A percentile compares a stretch with the other conserved stretches of the same genome.
These are phyloP conservation scores for Urocyon cinereoargenteus DNA, from an alignment of 2,797 vertebrate species.

Conservation along the genomic window DNA sequence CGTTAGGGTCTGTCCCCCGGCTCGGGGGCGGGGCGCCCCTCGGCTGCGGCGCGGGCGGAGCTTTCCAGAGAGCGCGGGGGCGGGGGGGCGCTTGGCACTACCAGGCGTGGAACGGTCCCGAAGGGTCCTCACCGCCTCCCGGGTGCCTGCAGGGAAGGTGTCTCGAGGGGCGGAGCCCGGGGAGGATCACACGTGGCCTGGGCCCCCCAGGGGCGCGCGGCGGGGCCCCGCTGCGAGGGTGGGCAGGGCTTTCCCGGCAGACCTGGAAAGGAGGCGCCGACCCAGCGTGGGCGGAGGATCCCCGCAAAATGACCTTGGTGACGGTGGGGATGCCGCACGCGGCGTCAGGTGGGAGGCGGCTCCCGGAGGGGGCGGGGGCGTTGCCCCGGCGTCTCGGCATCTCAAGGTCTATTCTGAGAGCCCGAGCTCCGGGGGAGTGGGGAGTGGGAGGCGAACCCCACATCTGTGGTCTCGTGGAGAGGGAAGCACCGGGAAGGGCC, in stretches of 20 bases:
- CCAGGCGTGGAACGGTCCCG: not conserved
- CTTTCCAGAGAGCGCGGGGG: no score
- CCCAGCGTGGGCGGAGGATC: rapidly evolving
- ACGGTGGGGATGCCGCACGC: not conserved
- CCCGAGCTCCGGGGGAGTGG: not conserved
- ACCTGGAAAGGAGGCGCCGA: not conserved
- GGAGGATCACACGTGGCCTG: no score
- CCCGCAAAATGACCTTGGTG: not conserved
- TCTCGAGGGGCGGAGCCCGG: not conserved
- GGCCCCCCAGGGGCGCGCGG: not conserved
- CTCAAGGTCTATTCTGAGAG: not conserved
- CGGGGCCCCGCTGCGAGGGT: not conserved
- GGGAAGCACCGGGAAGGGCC: not conserved
- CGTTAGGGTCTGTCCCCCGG: not conserved
- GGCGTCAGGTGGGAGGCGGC: not conserved
- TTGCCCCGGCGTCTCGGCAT: not conserved
- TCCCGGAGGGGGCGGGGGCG: no score
- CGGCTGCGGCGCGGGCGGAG: rapidly evolving
- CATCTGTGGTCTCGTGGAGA: not conserved
- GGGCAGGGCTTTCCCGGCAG: not conserved
- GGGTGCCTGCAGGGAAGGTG: not conserved
- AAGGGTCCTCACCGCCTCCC: not conserved
- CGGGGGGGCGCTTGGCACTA: not conserved
- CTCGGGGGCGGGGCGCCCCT: not conserved
- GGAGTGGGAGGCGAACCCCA: not conserved